Conservation (phyloP, 2,797 vertebrate genomes). For the Podarcis lilfordi region DNA sequence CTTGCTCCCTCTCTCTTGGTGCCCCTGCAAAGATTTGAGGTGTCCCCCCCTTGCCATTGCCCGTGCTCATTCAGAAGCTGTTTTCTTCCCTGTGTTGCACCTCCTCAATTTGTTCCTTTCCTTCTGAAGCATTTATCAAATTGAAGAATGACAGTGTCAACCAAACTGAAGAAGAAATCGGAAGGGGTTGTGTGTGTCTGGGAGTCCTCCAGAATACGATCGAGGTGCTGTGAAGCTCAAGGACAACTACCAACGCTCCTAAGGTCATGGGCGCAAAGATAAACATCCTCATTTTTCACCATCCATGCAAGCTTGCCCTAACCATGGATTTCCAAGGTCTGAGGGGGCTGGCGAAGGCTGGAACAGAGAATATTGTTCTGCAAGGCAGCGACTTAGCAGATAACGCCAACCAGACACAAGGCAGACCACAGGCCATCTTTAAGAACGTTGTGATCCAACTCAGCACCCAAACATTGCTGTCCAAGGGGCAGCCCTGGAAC, state of each 20-base stretch:
- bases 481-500: conserved; percentile 22
- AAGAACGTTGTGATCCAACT: conserved; percentile 75
- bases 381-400: conserved; percentile 69
- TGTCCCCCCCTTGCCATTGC: too few relatives aligned
- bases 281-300: conserved; percentile 61
- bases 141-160: conserved; percentile 73
- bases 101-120: conserved; percentile 30
- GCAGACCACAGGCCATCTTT: conserved; percentile 66
- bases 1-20: background rate
- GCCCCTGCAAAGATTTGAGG: background rate
- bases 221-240: conserved; percentile 44
- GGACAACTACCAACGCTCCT: conserved; percentile 60
- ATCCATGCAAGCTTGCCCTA: conserved; percentile 15
- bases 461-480: conserved; percentile 75
- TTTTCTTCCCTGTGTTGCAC: background rate
- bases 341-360: conserved; percentile 36
- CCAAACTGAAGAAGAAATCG: conserved; percentile 18
- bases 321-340: background rate
- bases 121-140: conserved; percentile 54
- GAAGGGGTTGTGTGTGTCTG: background rate
- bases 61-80: conserved; percentile 19
- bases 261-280: conserved; percentile 59
- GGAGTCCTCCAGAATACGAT: conserved; percentile 5
- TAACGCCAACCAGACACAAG: conserved; percentile 68
- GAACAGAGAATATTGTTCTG: conserved; percentile 61